Evolutionary conservation across 2,113 vertebrate genomes (phyloP), one percentile per base, ranked within the genome.

Genomic region (Eulacestoma nigropectus): DNA sequence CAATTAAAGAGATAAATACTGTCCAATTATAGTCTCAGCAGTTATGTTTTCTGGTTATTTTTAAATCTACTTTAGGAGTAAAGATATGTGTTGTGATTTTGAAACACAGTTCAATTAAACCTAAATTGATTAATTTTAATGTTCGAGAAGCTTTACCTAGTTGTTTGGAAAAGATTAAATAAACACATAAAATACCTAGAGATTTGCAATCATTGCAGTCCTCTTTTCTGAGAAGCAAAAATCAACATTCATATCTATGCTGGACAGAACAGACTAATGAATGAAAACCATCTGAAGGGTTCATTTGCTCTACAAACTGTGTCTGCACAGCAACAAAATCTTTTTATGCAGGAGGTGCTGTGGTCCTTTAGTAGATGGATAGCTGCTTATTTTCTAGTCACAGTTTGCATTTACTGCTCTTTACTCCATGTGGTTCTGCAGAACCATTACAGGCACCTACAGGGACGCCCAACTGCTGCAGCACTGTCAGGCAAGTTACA

Each of bases 101-200:
- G n/a, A 69, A 95, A 46, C 7, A 72, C 14, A 80, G 35, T 69
- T 62, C 50, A 87, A 80, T 91, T 85, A 85, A 93, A 85, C 29
- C 60, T 79, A 93, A 90, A 87, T n/a, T 50, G 65, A 82, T 89
- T 79, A 47, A 92, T 89, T 92, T 92, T 60, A 55, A 41, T 85
- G 50, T 63, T 82, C 85, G 52, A 67, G 59, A 90, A 88, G 57
- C 35, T 93, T 79, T 94, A 50, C 25, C 53, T 65, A 55, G 69
- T 93, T 77, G 39, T 93, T 80, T 74, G 70, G 39, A 88, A 62
- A 88, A 87, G 59, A 73, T 57, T 7, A 93, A 91, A 87, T 69
- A 76, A 87, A 83, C 19, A 53, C 16, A 33, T 37, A 77, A 77
- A 95, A 85, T 70, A 67, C 11, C 82, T 55, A 76, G 27, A 70